Base-by-base conservation (phyloP, 2,113 vertebrate genomes). In the Aegotheles bennettii region DNA sequence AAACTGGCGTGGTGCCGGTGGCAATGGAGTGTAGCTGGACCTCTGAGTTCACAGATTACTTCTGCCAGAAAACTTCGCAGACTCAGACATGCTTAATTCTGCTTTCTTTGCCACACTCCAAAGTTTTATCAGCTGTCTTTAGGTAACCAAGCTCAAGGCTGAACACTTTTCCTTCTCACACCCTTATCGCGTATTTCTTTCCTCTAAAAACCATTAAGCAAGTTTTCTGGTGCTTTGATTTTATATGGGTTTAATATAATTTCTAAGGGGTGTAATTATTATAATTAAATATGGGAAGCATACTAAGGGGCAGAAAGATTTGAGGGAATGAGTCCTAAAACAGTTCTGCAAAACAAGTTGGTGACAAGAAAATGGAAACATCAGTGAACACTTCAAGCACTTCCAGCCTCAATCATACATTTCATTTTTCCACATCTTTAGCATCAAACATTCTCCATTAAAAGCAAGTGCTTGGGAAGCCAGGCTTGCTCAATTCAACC, bases 101-200 rank as follows among this genome's bases (percentile, higher is more conserved):
- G 67, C 87, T 90, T 93, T 54, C 88, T 95, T 96, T 96, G 89
- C 82, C 90, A 94, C 76, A 56, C n/a, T 90, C 73, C 35, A 51
- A 79, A 77, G 76, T 94, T 95, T 96, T 91, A 90, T 91, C 87
- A 91, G 59, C 77, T 96, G 64, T 38, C 67, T 91, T 63, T 56
- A 75, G 79, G 74, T 81, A n/a, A 50, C 36, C 67, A 93, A 43
- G 43, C 74, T 94, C 69, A 68, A 76, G 13, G 48, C 40, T 87
- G 61, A 87, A 68, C 35, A 82, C 25, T 82, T 90, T 48, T 60
- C 57, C 48, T 91, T 84, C 69, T 68, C 78, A 16, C 17, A 54
- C 33, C 61, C 16, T 42, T 45, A 19, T 24, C 15, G 7, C 42
- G 6, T 2, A 17, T 56, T 95, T 87, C 69, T 51, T 71, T 9